Base-by-base conservation (phyloP, 2,888 invertebrate species). In the Brenthis hecate region DNA sequence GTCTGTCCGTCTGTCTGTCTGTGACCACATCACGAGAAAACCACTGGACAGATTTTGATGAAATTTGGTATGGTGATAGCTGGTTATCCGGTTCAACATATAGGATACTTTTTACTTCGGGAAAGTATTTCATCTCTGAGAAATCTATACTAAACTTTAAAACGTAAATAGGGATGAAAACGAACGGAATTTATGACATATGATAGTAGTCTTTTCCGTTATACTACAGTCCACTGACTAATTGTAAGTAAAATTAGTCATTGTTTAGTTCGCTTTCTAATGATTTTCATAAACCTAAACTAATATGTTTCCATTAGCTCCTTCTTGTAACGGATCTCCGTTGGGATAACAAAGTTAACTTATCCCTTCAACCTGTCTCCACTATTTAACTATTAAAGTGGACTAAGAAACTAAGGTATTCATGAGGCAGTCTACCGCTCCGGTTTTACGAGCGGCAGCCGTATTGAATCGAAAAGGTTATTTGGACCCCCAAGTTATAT, bases 311-410 rank as follows among this genome's bases (percentile, higher is more conserved):
- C 58, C 68, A 71, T 68, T 71, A 63, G 68, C 55, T 71, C 16
- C 43, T 51, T 43, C 54, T 63, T 51, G 68, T 62, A 63, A 71
- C 78, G 73, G 76, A 74, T 74, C 72, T 74, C 72, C 71, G 56
- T 73, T 62, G 73, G 70, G 71, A 73, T 70, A 73, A 72, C 74
- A 69, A 73, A 81, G 78, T 80, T 81, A 71, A 71, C 63, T 79
- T 70, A 68, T 68, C 81, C 82, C 74, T 80, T 81, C 82, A 79
- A 53, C 65, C 80, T 78, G 80, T 79, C 80, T 81, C 77, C 74
- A 80, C 87, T 89, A 84, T 89, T 91, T 90, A 90, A 90, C 86
- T 89, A 91, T 91, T 91, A 87, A 91, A 86, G 82, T 80, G 81
- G 83, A 81, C 84, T 82, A 73, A 75, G 74, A 73, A 71, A 82